phyloP scores from a whole-genome alignment of 2,888 invertebrate species.

The Troglohyphantes excavatus region DNA sequence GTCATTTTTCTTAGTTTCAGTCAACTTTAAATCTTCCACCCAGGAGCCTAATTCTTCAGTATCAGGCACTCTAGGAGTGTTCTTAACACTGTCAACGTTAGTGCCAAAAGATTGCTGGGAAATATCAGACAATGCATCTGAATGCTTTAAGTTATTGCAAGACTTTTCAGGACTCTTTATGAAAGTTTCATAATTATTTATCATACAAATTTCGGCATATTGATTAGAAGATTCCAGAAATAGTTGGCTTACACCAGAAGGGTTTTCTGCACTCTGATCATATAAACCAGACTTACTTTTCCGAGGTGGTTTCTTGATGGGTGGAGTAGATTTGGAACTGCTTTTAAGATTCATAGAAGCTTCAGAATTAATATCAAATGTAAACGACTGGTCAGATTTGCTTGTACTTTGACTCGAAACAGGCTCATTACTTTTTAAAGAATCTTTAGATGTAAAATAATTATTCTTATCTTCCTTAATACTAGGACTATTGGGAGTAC shows the following conservation, averaged over 20 bases:
- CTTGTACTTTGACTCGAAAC: not conserved
- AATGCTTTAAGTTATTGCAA: not conserved
- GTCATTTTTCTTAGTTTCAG: conserved; percentile 14
- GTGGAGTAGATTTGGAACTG: conserved; percentile 32
- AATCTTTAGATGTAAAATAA: conserved; percentile 58
- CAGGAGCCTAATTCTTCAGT: conserved; percentile 24
- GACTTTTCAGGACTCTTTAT: not conserved
- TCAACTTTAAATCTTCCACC: conserved; percentile 31
- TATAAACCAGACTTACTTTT: conserved; percentile 49
- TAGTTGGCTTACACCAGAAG: not conserved
- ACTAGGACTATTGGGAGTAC: conserved; percentile 46
- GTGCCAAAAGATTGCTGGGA: not conserved
- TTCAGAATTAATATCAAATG: conserved; percentile 2
- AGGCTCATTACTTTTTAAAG: conserved; percentile 24
- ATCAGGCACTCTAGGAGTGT: conserved; percentile 14
- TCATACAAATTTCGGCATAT: conserved; percentile 54
- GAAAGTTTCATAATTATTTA: conserved; percentile 21
- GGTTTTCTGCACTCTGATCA: not conserved
- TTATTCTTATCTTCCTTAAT: conserved; percentile 46
- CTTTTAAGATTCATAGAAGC: not conserved
- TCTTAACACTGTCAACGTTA: conserved; percentile 14
- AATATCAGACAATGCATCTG: conserved; percentile 2
- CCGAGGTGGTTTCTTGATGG: conserved; percentile 74
- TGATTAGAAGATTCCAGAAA: conserved; percentile 30
- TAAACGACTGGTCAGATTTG: conserved; percentile 10